phyloP scores from a whole-genome alignment of 2,888 invertebrate genomes.

The Suillia variegata region DNA sequence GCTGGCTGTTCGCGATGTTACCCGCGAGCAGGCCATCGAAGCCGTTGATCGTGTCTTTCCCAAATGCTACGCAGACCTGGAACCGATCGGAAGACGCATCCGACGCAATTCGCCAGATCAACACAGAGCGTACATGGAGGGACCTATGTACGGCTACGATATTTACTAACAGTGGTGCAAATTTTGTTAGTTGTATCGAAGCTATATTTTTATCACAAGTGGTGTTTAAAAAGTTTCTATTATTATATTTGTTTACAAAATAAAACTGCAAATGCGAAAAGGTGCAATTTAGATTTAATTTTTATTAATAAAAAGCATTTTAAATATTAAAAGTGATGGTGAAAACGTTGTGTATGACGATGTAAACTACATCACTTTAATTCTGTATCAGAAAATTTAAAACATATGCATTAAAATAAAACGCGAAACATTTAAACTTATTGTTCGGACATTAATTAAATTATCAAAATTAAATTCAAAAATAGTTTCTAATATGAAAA shows the following conservation, averaged over 20 bases:
- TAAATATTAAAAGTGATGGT: no score
- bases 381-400: no score
- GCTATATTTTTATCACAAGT: no score
- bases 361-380: no score
- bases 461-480: not conserved
- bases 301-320: no score
- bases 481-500: no score
- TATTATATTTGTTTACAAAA: no score
- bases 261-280: no score
- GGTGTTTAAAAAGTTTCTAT: no score
- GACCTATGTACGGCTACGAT: conserved; percentile 79
- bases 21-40: conserved; percentile 71
- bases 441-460: not conserved
- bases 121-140: conserved; percentile 76
- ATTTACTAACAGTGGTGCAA: conserved; percentile 41
- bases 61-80: conserved; percentile 89
- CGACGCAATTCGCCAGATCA: conserved; percentile 78
- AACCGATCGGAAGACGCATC: conserved; percentile 84
- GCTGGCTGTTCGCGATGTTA: conserved; percentile 78
- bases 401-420: no score
- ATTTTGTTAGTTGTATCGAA: not conserved
- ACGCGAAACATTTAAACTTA: not conserved
- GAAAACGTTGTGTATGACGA: no score
- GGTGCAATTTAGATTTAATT: no score
- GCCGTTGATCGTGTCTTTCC: conserved; percentile 87